Percentiles rank a stretch among this genome's conserved stretches.
Conservation (phyloP, 1,140 invertebrate species). For the Sesamia nonagrioides region DNA sequence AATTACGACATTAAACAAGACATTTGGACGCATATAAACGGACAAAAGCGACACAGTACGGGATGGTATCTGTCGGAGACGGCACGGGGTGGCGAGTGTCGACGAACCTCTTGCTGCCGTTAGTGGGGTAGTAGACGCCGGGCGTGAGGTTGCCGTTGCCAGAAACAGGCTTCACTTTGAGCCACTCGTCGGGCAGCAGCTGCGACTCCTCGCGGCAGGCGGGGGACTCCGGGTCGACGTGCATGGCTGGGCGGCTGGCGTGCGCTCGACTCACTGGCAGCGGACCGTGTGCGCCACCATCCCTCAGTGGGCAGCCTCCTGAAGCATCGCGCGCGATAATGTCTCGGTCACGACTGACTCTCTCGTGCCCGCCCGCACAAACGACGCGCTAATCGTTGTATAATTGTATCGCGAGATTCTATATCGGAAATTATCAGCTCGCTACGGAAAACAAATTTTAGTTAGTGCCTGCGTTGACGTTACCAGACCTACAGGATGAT, state of each 20-base stretch:
- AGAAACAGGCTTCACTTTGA: constrained; percentile 80
- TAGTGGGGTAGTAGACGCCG: constrained; percentile 84
- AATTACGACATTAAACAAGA: constrained; percentile 58
- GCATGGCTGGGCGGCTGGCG: constrained; percentile 69
- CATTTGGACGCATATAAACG: constrained; percentile 57
- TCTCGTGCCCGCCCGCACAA: constrained; percentile 66
- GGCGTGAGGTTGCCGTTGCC: constrained; percentile 84
- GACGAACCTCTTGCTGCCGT: constrained; percentile 83
- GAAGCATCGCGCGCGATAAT: constrained; percentile 85
- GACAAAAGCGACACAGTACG: constrained; percentile 81
- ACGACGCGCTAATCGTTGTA: constrained; percentile 80
- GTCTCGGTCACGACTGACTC: constrained; percentile 82
- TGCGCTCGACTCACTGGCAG: constrained; percentile 77
- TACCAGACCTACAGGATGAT: constrained; percentile 58
- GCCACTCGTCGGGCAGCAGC: constrained; percentile 84
- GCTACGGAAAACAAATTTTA: constrained; percentile 78
- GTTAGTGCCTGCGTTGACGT: constrained; percentile 74
- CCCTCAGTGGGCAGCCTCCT: constrained; percentile 75
- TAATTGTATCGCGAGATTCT: constrained; percentile 84
- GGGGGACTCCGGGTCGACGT: constrained; percentile 83
- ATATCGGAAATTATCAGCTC: constrained; percentile 84
- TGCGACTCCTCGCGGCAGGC: constrained; percentile 82
- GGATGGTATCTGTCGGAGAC: constrained; percentile 72
- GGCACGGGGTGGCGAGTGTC: constrained; percentile 71
- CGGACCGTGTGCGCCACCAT: constrained; percentile 76